Base-by-base conservation (phyloP, 2,797 vertebrate species). In the Crax fasciolata region DNA sequence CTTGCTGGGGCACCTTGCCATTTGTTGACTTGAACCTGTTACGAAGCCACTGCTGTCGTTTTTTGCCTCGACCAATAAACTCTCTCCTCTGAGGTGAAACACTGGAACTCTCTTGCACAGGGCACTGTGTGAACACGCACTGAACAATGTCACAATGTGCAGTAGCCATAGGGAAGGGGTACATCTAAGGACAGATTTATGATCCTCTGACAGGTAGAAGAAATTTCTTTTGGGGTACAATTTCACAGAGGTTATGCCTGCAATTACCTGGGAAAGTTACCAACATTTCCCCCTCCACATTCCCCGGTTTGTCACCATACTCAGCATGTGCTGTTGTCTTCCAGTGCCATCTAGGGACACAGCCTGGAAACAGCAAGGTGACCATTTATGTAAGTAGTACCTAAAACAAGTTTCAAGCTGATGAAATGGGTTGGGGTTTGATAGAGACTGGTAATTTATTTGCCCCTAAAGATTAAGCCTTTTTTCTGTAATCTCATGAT, bases 281-380 rank as follows among this genome's bases (percentile, higher is more conserved):
- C 15, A 27, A 4, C 9, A 7, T 21, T 27, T 25, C 32, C 27
- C 28, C 41, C 61, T 78, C 65, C 23, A 43, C 39, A n/a, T 71
- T 75, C 12, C 21, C 11, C 5, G 24, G 13, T 12, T 24, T 43
- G 13, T 2, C 24, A 7, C 32, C 23, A 9, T 30, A 74, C 54
- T 46, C 72, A 83, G 59, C 32, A 39, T 67, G 16, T 30, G n/a
- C 72, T 89, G 65, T 83, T 89, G 65, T 83, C 72, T 83, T 92
- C 23, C 21, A 89, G 61, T 80, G 96, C 92, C 96, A 95, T 43
- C 96, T 96, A 97, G 87, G n/a, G 95, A 87, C 4, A 46, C 5
- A 46, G 30, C 74, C 41, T 65, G 61, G n/a, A 80, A 94, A 91
- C 5, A 0, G 6, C 93, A 87, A 73, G 61, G 28, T 83, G 72